These are phyloP conservation scores for Zygaena filipendulae DNA, from an alignment of 2,888 invertebrate genomes.

Conservation along the genomic window DNA sequence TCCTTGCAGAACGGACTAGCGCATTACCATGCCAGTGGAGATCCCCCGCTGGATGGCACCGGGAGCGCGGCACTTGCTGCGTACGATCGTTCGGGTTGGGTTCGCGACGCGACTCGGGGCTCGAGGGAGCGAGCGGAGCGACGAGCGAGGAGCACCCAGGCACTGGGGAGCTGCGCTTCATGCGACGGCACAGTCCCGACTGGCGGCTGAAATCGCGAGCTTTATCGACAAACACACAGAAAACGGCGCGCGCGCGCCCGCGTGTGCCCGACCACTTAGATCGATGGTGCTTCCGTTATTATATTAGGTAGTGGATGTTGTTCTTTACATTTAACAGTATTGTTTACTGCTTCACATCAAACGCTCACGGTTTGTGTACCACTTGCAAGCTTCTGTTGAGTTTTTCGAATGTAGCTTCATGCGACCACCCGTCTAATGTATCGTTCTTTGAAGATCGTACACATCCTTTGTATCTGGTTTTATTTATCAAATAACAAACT, in stretches of 20 bases:
- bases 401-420: no score
- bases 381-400: no score
- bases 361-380: conserved; percentile 20
- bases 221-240: conserved; percentile 42
- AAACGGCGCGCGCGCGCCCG: conserved; percentile 40
- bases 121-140: conserved; percentile 16
- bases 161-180: conserved; percentile 33
- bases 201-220: conserved; percentile 51
- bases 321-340: conserved; percentile 43
- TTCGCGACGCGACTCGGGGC: conserved; percentile 28
- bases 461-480: conserved; percentile 8
- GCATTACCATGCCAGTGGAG: conserved; percentile 60
- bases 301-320: conserved; percentile 31
- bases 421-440: no score
- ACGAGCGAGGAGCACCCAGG: conserved; percentile 23
- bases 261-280: conserved; percentile 47
- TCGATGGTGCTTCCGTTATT: conserved; percentile 54
- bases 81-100: conserved; percentile 19
- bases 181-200: conserved; percentile 48
- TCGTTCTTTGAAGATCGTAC: conserved; percentile 1
- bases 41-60: conserved; percentile 30
- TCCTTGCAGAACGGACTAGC: conserved; percentile 37
- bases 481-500: no score
- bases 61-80: conserved; percentile 18
- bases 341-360: conserved; percentile 33